phyloP scores from a whole-genome alignment of 92 coral and sea anemone species.

The Palythoa grandis region DNA sequence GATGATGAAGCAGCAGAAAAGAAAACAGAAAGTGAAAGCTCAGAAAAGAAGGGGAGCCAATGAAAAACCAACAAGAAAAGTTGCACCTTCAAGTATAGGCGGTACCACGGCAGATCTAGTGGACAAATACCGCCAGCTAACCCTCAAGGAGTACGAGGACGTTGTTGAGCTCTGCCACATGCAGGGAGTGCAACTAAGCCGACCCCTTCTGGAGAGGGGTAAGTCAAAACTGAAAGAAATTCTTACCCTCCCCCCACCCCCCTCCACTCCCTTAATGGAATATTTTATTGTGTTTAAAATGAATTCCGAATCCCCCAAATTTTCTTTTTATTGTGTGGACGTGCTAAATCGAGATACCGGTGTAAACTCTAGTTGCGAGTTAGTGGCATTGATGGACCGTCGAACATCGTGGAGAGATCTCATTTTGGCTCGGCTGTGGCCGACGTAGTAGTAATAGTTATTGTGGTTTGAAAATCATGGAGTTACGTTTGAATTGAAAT shows the following conservation, averaged over 20 bases:
- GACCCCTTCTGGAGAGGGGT: conserved; percentile 84
- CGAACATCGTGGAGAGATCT: too few relatives aligned
- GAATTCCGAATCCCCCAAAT: too few relatives aligned
- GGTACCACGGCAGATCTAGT: conserved; percentile 82
- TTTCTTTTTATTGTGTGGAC: too few relatives aligned
- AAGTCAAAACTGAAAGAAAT: conserved; percentile 4
- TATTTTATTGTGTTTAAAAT: too few relatives aligned
- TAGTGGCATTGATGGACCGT: too few relatives aligned
- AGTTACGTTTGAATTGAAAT: too few relatives aligned
- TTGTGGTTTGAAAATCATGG: too few relatives aligned
- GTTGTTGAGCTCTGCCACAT: conserved; percentile 87
- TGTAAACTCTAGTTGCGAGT: too few relatives aligned
- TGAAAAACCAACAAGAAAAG: conserved; percentile 63
- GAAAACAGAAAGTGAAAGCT: conserved; percentile 89
- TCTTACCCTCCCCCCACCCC: neutral
- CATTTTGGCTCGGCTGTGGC: too few relatives aligned
- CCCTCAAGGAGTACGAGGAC: conserved; percentile 78
- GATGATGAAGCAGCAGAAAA: conserved; percentile 81
- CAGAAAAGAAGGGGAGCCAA: conserved; percentile 64
- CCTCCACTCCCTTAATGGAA: too few relatives aligned
- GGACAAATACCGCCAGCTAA: conserved; percentile 78
- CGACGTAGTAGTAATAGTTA: too few relatives aligned
- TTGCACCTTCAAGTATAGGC: conserved; percentile 86
- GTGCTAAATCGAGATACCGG: too few relatives aligned
- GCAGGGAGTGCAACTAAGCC: conserved; percentile 91